These are phyloP conservation scores for Neotoma lepida DNA, from an alignment of 2,113 vertebrate species.

Conservation along the genomic window DNA sequence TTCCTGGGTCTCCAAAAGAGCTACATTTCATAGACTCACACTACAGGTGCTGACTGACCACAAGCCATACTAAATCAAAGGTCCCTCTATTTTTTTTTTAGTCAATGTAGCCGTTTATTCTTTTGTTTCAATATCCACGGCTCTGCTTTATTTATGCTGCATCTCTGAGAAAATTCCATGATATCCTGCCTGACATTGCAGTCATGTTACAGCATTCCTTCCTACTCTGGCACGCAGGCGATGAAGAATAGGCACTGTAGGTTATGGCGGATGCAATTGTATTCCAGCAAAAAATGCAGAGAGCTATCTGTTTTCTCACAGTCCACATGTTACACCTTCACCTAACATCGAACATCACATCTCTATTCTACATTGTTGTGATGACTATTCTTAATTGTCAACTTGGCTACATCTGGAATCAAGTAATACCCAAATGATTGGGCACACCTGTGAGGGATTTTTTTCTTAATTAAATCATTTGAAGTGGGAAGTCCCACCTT, in stretches of 20 bases:
- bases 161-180: background rate
- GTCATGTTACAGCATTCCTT: background rate
- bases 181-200: background rate
- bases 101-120: background rate
- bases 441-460: background rate
- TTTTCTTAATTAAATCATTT: background rate
- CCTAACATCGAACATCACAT: no score
- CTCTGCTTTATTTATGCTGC: background rate
- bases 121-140: no score
- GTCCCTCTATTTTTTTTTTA: background rate
- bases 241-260: fast-evolving
- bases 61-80: background rate
- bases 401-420: background rate
- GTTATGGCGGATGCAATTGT: background rate
- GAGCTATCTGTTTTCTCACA: background rate
- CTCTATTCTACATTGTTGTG: background rate
- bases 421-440: background rate
- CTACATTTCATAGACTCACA: fast-evolving
- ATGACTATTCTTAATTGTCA: background rate
- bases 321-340: background rate
- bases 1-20: background rate
- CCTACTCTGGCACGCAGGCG: background rate
- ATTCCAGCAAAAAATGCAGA: no score
- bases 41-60: background rate
- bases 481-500: background rate